Evolutionary conservation across 2,888 invertebrate genomes (phyloP).

Genomic region (Hybos culiciformis): DNA sequence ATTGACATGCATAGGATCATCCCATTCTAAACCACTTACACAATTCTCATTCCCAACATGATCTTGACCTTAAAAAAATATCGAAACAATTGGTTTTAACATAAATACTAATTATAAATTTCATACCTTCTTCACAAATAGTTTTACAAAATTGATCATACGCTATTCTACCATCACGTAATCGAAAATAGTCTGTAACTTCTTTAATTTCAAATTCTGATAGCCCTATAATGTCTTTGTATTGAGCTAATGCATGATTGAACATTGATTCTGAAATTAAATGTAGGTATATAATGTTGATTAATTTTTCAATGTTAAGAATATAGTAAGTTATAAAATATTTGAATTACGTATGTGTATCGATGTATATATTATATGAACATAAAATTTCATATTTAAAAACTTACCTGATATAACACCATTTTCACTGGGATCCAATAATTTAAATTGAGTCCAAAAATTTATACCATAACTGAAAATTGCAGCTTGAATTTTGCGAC

Average conservation of each 20-base stretch:
- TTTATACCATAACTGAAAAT: slow-evolving; percentile 57
- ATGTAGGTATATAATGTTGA: background rate
- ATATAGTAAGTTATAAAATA: background rate
- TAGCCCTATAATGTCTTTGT: slow-evolving; percentile 51
- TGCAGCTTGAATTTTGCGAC: slow-evolving; percentile 66
- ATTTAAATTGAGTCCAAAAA: slow-evolving; percentile 55
- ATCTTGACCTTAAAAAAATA: slow-evolving; percentile 35
- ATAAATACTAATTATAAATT: background rate
- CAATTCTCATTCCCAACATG: slow-evolving; percentile 36
- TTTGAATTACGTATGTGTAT: background rate
- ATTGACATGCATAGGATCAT: slow-evolving; percentile 55
- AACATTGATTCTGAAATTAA: slow-evolving; percentile 57
- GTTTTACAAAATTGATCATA: slow-evolving; percentile 64
- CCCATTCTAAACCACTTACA: slow-evolving; percentile 48
- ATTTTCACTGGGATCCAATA: slow-evolving; percentile 52
- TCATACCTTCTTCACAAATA: slow-evolving; percentile 37
- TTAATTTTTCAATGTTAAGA: background rate
- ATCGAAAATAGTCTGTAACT: slow-evolving; percentile 61
- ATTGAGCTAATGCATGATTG: slow-evolving; percentile 51
- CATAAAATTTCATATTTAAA: background rate
- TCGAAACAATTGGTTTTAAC: background rate
- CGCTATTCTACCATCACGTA: slow-evolving; percentile 63
- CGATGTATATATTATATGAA: background rate
- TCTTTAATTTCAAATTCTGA: slow-evolving; percentile 59
- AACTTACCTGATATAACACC: slow-evolving; percentile 54